A percentile compares a stretch with the other conserved stretches of the same genome.
Evolutionary conservation across 2,888 invertebrate genomes (phyloP).

Genomic region (Andrena camellia): DNA sequence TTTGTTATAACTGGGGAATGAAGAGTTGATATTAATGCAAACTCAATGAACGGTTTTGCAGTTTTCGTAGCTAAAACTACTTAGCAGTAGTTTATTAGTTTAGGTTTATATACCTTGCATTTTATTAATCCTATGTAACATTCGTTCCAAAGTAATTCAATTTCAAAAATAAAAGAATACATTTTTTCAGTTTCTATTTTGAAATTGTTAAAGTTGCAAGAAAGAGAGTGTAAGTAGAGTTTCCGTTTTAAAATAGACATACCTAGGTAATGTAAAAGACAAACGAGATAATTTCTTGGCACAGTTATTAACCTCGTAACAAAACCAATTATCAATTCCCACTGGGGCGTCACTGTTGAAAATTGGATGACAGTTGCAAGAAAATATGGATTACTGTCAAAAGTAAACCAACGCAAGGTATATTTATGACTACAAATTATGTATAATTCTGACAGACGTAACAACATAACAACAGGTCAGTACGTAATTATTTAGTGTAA

Average conservation of each 20-base stretch:
- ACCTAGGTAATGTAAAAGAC: no score
- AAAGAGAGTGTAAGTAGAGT: neutral
- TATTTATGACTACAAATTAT: slow-evolving; percentile 69
- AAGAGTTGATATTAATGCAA: no score
- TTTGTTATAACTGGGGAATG: no score
- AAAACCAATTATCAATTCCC: slow-evolving; percentile 47
- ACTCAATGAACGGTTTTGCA: no score
- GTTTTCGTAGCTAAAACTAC: no score
- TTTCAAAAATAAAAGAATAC: no score
- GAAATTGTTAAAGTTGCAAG: neutral
- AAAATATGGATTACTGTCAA: slow-evolving; percentile 67
- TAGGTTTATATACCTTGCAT: no score
- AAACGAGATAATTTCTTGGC: neutral
- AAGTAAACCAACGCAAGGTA: slow-evolving; percentile 63
- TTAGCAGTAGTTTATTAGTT: no score
- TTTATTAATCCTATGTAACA: no score
- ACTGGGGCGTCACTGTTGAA: slow-evolving; percentile 33
- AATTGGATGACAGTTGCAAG: slow-evolving; percentile 56
- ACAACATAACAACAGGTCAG: slow-evolving; percentile 64
- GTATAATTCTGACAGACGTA: slow-evolving; percentile 68
- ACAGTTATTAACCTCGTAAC: slow-evolving; percentile 15
- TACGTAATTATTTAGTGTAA: slow-evolving; percentile 65
- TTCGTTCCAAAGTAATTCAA: no score
- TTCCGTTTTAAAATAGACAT: neutral
- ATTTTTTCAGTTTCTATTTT: no score